These are phyloP conservation scores for Globodera ellingtonae DNA, from an alignment of 1,140 invertebrate genomes.

Conservation along the genomic window DNA sequence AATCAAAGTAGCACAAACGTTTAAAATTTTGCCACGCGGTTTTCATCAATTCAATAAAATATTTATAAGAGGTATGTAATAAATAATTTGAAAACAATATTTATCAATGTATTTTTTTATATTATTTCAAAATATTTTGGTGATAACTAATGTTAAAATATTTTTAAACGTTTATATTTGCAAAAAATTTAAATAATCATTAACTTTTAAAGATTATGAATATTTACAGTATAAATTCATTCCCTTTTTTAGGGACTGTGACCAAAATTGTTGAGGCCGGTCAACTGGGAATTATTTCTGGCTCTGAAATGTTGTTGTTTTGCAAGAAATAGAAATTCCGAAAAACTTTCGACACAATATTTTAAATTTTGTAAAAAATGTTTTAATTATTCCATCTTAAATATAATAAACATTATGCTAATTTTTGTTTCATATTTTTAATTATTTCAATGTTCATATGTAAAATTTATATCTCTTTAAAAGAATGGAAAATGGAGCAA, in stretches of 20 bases:
- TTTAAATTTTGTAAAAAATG: constrained; percentile 23
- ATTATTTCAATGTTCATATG: not conserved
- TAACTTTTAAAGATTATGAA: too few relatives aligned
- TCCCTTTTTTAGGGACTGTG: constrained; percentile 50
- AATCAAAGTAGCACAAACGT: constrained; percentile 50
- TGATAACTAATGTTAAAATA: too few relatives aligned
- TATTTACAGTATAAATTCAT: too few relatives aligned
- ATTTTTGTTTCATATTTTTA: constrained; percentile 21
- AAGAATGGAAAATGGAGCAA: not conserved
- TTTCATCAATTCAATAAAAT: constrained; percentile 60
- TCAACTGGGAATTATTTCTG: constrained; percentile 53
- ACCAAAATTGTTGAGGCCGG: constrained; percentile 55
- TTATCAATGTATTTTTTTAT: too few relatives aligned
- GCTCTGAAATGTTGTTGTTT: constrained; percentile 56
- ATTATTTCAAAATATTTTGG: too few relatives aligned
- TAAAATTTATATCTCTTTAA: not conserved
- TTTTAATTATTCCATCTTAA: not conserved
- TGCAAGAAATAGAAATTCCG: constrained; percentile 46
- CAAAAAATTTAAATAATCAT: too few relatives aligned
- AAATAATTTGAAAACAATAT: too few relatives aligned
- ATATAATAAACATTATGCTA: not conserved
- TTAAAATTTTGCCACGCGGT: constrained; percentile 55
- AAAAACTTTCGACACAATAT: constrained; percentile 8
- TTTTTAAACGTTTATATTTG: not conserved
- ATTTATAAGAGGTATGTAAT: constrained; percentile 41